Percentiles rank a stretch among this genome's conserved stretches.
Conservation (phyloP, 2,888 invertebrate genomes). For the Drosophila yooni region DNA sequence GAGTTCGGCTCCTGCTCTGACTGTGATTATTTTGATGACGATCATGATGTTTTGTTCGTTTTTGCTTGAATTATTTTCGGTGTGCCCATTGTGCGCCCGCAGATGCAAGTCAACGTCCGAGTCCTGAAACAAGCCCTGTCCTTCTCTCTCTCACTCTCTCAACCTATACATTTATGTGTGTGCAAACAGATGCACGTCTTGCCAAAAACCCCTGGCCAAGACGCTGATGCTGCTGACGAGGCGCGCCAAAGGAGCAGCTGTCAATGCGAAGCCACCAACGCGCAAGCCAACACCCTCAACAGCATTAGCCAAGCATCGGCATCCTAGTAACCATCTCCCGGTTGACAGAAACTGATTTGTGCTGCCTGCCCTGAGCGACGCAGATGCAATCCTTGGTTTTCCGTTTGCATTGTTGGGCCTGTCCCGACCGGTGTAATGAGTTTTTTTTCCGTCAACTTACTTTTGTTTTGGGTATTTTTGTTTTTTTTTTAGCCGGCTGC, state of each 20-base stretch:
- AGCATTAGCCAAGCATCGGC: constrained; percentile 46
- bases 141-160: background rate
- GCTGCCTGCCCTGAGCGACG: constrained; percentile 47
- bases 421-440: constrained; percentile 74
- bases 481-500: constrained; percentile 47
- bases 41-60: constrained; percentile 54
- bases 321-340: constrained; percentile 20
- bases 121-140: constrained; percentile 5
- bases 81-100: constrained; percentile 71
- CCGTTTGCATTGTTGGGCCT: constrained; percentile 64
- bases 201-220: constrained; percentile 69
- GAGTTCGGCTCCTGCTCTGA: constrained; percentile 28
- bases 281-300: constrained; percentile 74
- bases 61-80: constrained; percentile 57
- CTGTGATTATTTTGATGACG: constrained; percentile 67
- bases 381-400: constrained; percentile 66
- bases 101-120: constrained; percentile 84
- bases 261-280: constrained; percentile 75
- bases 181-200: constrained; percentile 78
- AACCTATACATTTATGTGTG: constrained; percentile 29
- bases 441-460: constrained; percentile 49
- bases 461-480: constrained; percentile 57
- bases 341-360: constrained; percentile 76
- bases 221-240: constrained; percentile 13
- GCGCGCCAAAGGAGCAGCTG: constrained; percentile 79